Base-by-base conservation (phyloP, 2,797 vertebrate genomes). In the Melanotaenia maccullochi region DNA sequence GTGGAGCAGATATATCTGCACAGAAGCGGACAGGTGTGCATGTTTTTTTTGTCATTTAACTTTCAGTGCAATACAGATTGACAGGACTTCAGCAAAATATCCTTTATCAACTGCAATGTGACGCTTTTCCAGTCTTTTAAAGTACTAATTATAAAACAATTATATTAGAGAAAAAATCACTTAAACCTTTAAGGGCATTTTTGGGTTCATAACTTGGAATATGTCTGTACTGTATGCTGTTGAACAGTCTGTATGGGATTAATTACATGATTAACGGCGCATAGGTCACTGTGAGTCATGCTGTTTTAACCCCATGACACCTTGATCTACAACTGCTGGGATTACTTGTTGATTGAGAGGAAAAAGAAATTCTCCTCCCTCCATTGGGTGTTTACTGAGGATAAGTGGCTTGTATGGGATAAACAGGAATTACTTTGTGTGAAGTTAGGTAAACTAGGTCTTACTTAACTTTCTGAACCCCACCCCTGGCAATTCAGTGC, bases 331-430 rank as follows among this genome's bases (percentile, higher is more conserved):
- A 79, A 60, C 47, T 40, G 38, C 60, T 51, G 42, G 86, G 78
- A 71, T 83, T 76, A 68, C 44, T 75, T 32, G 28, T 33, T 68
- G 69, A 28, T 71, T 13, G 8, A 68, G 56, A 56, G 3, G 7
- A 63, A 71, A 67, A 65, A 71, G 4, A 61, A 78, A 80, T 61
- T 68, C 60, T 71, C 63, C 68, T 57, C 69, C 65, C 52, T 69
- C 30, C n/a, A 57, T 73, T 12, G 22, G 60, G 72, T 66, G 75
- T 74, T 70, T 76, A 65, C 76, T 61, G 74, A 73, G 85, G 73
- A 70, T 85, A 79, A 88, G 83, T 87, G 82, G 71, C 70, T 87
- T 81, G 32, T n/a, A 24, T n/a, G 55, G 75, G 73, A 86, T 92
- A 81, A 88, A 84, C 75, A 72, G 51, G 81, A 70, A 71, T 85